phyloP scores from a whole-genome alignment of 2,113 vertebrate species.

The Rhombomys opimus region DNA sequence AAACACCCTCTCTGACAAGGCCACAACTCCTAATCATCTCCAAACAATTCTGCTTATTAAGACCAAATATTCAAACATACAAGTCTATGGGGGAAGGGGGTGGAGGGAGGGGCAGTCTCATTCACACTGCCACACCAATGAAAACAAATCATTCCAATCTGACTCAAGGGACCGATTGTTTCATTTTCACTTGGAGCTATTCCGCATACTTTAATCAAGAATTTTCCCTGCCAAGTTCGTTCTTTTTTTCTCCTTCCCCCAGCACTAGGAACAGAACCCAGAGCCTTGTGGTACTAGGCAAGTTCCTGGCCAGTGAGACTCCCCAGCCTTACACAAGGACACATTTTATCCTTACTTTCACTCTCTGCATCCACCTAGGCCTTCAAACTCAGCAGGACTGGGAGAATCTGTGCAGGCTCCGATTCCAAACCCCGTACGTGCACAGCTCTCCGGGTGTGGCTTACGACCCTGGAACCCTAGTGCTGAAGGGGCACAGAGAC shows the following conservation, averaged over 20 bases:
- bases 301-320: neutral
- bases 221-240: neutral
- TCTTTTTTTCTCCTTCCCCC: neutral
- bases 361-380: neutral
- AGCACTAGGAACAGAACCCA: neutral
- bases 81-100: neutral
- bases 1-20: neutral
- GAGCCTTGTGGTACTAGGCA: neutral
- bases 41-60: neutral
- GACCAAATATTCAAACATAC: neutral
- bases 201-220: neutral
- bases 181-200: constrained; percentile 34
- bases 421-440: neutral
- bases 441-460: no score
- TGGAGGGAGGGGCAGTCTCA: neutral
- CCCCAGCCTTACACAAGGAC: neutral
- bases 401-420: neutral
- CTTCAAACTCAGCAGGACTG: neutral
- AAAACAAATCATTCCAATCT: constrained; percentile 27
- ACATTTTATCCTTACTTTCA: neutral
- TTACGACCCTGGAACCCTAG: neutral
- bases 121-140: neutral
- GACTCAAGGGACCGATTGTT: neutral
- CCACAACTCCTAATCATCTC: neutral
- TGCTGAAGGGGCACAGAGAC: neutral